Base-by-base conservation (phyloP, 1,140 invertebrate species). In the Arion vulgaris region DNA sequence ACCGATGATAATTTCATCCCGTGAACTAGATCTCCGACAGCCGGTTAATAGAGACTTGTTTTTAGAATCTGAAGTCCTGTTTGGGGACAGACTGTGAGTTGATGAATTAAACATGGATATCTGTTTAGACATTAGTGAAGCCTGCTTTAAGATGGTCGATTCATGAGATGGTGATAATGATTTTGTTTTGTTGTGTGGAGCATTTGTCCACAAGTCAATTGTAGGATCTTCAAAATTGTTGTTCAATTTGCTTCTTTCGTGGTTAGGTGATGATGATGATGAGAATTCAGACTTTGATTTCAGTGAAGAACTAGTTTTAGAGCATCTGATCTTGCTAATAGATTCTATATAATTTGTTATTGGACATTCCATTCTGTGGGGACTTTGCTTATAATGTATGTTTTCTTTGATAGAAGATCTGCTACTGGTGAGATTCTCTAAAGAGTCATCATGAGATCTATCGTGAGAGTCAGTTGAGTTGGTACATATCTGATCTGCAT, bases 151-250 rank as follows among this genome's bases (percentile, higher is more conserved):
- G 53, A 2, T 57, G 2, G 9, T n/a, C 9, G 39, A 41, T 73
- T 39, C 36, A 41, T 41, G 15, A 73, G n/a, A 11, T 7, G 15
- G 15, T 38, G 72, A 74, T n/a, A 17, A 26, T 1, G 39, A 7
- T 77, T 77, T 51, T 49, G 7, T 28, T 77, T 77, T 62, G n/a
- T 57, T 62, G 17, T 57, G 49, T 17, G 34, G 34, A 57, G 75
- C 51, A 28, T 77, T 51, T 5, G 45, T 5, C 17, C 57, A 77
- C 1, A 62, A 26, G n/a, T 53, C 49, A 9, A 57, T 36, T 11
- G 11, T 15, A 28, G 15, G 62, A 26, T 66, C 53, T 36, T 38
- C 77, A 68, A n/a, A 49, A 68, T 26, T 39, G 19, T 68, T 36
- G 17, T 57, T 57, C 9, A 38, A 9, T 39, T 41, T 34, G 7